phyloP scores from a whole-genome alignment of 2,113 vertebrate species.

The Peromyscus californicus region DNA sequence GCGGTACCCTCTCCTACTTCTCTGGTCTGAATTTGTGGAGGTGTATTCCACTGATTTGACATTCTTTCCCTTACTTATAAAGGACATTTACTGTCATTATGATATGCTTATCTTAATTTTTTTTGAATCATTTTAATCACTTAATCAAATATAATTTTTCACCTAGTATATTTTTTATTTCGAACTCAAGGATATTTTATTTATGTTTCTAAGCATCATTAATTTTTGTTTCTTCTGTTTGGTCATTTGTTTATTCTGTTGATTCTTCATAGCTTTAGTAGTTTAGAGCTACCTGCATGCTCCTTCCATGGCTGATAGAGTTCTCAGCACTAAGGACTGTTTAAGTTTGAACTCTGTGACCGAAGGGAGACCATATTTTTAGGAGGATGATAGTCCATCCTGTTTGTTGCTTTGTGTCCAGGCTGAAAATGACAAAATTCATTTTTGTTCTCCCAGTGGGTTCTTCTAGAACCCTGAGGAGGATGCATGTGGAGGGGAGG shows the following conservation, averaged over 20 bases:
- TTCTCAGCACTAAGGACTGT: neutral
- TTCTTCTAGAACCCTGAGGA: neutral
- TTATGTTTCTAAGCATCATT: neutral
- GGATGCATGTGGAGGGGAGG: too few species aligned
- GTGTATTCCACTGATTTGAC: neutral
- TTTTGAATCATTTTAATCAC: neutral
- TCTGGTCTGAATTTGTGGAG: neutral
- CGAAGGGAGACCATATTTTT: neutral
- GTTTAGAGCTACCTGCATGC: neutral
- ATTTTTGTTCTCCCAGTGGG: neutral
- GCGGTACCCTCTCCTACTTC: neutral
- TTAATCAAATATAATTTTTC: neutral
- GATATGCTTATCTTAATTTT: neutral
- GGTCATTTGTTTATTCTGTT: neutral
- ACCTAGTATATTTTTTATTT: neutral
- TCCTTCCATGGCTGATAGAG: neutral
- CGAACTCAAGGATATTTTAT: neutral
- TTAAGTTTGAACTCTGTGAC: neutral
- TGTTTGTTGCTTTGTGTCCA: neutral
- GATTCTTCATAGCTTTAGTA: neutral
- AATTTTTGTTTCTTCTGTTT: neutral
- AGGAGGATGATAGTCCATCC: neutral
- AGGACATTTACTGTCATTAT: neutral
- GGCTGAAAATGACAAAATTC: neutral
- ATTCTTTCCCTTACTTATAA: neutral